Base-by-base conservation (phyloP, 2,888 invertebrate species). In the Drosophila rubida region DNA sequence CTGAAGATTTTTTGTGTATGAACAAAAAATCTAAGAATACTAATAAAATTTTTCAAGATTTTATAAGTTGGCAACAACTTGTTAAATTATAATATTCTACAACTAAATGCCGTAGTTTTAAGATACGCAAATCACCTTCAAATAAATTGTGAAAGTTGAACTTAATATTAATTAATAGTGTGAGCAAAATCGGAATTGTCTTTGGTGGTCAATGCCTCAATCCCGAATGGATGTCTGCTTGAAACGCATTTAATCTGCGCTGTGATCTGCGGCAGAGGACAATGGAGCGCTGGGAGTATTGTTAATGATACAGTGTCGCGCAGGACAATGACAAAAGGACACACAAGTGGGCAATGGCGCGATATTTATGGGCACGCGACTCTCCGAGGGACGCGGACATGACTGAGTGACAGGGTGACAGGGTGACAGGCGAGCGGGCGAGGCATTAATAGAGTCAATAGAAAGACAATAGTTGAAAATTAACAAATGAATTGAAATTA, bases 401-500 rank as follows among this genome's bases (percentile, higher is more conserved):
- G n/a, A n/a, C n/a, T n/a, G n/a, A n/a, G n/a, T n/a, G n/a, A 64
- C 57, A 61, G 45, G 54, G 41, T 41, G 67, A 46, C 61, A 51
- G 54, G 45, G 37, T 69, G 80, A 83, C 45, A 60, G 62, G 46
- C 63, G 19, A 19, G 19, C 19, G 53, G 66, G 30, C 41, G 27
- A 51, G 54, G 57, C 83, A 86, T 86, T 83, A 82, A 75, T 70
- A 84, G 74, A 69, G 87, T 82, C 82, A 87, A 82, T 85, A 87
- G 67, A 73, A 55, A 61, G 85, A 81, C 87, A 81, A 81, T 87
- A 84, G 81, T 81, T 81, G 72, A 87, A 88, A 84, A 88, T 84
- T 78, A 84, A 88, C 84, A 84, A 84, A 84, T 88, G 87, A 84
- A 84, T 84, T 71, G 84, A 88, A 84, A 85, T 85, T 80, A 87